These are phyloP conservation scores for Gnatocerus cornutus DNA, from an alignment of 2,888 invertebrate species.

Conservation along the genomic window DNA sequence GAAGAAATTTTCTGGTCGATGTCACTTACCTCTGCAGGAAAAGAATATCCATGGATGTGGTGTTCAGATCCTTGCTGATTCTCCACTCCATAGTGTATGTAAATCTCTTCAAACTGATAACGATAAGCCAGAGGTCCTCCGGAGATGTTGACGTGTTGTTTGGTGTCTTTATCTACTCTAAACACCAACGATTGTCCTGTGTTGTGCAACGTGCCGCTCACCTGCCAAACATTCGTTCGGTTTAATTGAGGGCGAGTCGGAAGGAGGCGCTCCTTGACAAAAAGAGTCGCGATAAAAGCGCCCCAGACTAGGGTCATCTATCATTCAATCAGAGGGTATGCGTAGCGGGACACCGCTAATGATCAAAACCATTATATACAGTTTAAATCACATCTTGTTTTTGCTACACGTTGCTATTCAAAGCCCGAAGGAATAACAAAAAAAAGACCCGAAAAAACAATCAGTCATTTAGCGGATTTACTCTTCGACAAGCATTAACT, in stretches of 20 bases:
- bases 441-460: conserved; percentile 58
- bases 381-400: conserved; percentile 60
- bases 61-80: conserved; percentile 97
- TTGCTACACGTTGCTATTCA: conserved; percentile 58
- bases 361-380: conserved; percentile 64
- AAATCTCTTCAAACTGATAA: conserved; percentile 96
- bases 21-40: conserved; percentile 94
- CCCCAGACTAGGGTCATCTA: conserved; percentile 60
- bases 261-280: conserved; percentile 43
- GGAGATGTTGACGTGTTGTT: conserved; percentile 94
- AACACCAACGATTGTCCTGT: conserved; percentile 96
- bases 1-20: conserved; percentile 1
- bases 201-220: conserved; percentile 91
- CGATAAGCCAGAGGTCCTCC: conserved; percentile 97
- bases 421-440: conserved; percentile 54
- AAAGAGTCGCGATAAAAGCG: conserved; percentile 43
- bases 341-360: conserved; percentile 62
- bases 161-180: conserved; percentile 91
- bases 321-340: conserved; percentile 63
- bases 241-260: conserved; percentile 35
- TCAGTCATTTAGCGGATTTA: conserved; percentile 53
- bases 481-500: conserved; percentile 38
- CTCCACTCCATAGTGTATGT: conserved; percentile 94
- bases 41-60: conserved; percentile 93
- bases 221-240: conserved; percentile 73